Evolutionary conservation across 2,797 vertebrate species (phyloP), one percentile per base, ranked within the genome.

Genomic region (Pristis pectinata): DNA sequence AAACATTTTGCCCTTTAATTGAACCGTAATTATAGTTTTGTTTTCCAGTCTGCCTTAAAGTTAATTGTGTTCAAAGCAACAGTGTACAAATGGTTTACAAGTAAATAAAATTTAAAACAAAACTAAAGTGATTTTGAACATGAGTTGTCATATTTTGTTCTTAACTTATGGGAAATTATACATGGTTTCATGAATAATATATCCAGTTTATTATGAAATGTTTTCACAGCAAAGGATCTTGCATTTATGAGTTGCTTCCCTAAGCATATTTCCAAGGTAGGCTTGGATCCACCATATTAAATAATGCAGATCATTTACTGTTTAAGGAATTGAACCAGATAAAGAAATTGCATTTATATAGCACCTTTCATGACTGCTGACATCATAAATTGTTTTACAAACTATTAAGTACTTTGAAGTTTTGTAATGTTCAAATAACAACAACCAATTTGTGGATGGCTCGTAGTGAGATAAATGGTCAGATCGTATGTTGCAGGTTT

Each of bases 131-230:
- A 93, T 49, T 70, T 74, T 93, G 44, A 93, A 93, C 24, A 49
- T 44, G 93, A 93, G 72, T 74, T 41, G 91, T 41, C 37, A 24
- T 34, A 76, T 94, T 30, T 49, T 76, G 27, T 74, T 74, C 41
- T 76, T 70, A 74, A 76, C 70, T 94, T 56, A 76, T 76, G 70
- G 92, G 92, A 76, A 94, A 56, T 94, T 74, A 41, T 34, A 53
- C 70, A 53, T 72, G 5, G 34, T 27, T 76, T 94, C 44, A 94
- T 94, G 27, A 94, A 94, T 94, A 74, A 94, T 94, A 53, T 53
- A 74, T 74, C 34, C 70, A 53, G 49, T 56, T 94, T 94, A 19
- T 94, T 76, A n/a, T 53, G 44, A 74, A 93, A 44, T 15, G 41
- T 76, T 94, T 76, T 94, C 24, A 94, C 44, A 94, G 13, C 41